Evolutionary conservation across 2,113 vertebrate species (phyloP).

Genomic region (Oryzias curvinotus): DNA sequence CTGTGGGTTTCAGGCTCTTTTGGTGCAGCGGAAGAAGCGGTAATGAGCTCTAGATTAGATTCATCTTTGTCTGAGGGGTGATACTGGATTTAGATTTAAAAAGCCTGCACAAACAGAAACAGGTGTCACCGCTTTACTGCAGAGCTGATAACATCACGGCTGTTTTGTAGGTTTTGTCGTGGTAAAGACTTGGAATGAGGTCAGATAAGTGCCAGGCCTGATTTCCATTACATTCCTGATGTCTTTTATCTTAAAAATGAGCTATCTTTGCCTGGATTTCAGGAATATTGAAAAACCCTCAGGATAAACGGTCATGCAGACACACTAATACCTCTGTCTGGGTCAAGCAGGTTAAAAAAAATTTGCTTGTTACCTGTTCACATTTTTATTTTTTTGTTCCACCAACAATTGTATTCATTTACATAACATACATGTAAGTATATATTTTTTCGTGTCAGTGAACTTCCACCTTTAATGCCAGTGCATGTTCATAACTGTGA

Average conservation of each 20-base stretch:
- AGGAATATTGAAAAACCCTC: conserved; percentile 11
- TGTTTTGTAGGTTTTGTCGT: conserved; percentile 5
- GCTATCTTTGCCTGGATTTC: conserved; percentile 17
- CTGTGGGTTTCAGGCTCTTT: conserved; percentile 22
- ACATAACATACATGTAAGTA: conserved; percentile 16
- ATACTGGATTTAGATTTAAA: conserved; percentile 9
- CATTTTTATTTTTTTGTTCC: conserved; percentile 14
- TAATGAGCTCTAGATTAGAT: conserved; percentile 49
- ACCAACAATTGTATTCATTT: neutral
- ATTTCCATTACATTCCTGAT: conserved; percentile 25
- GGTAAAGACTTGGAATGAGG: neutral
- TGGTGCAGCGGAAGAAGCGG: conserved; percentile 33
- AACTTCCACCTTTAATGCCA: conserved; percentile 19
- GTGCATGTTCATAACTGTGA: conserved; percentile 18
- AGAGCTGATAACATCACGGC: neutral
- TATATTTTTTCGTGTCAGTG: conserved; percentile 27
- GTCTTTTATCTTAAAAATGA: conserved; percentile 19
- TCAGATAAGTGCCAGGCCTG: neutral
- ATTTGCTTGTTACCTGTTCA: conserved; percentile 38
- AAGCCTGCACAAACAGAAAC: conserved; percentile 33
- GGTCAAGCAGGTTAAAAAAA: conserved; percentile 28
- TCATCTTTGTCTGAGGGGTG: conserved; percentile 38
- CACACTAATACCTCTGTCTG: conserved; percentile 5
- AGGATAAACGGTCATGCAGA: conserved; percentile 9
- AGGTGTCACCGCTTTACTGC: conserved; percentile 44